Percentiles rank a stretch among this genome's conserved stretches.
Conservation (phyloP, 2,113 vertebrate genomes). For the Ifrita kowaldi region DNA sequence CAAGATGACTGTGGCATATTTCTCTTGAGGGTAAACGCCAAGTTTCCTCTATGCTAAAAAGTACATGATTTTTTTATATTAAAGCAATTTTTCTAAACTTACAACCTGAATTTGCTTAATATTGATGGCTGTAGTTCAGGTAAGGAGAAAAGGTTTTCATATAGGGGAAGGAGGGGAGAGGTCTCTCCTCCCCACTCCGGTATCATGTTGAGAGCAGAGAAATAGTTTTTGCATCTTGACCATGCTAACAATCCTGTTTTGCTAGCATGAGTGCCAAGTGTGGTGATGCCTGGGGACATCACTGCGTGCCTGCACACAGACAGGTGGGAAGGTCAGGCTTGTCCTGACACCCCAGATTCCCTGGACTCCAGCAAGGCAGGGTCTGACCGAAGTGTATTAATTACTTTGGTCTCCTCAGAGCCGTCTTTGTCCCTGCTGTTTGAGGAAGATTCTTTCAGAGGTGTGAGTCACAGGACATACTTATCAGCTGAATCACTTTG, state of each 20-base stretch:
- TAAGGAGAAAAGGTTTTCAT: background rate
- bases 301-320: background rate
- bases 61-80: background rate
- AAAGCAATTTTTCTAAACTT: background rate
- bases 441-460: background rate
- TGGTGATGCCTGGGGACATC: background rate
- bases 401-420: background rate
- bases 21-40: background rate
- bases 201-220: background rate
- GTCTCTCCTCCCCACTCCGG: background rate
- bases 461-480: background rate
- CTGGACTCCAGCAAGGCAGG: background rate
- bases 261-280: background rate
- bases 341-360: background rate
- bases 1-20: background rate
- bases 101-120: background rate
- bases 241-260: background rate
- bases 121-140: background rate
- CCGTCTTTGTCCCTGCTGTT: background rate
- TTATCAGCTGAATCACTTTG: background rate
- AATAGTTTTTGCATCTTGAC: background rate
- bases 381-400: accelerated
- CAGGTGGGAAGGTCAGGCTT: background rate
- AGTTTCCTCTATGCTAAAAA: background rate
- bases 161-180: background rate